Conservation (phyloP, 2,797 vertebrate genomes). For the Pagetopsis macropterus region DNA sequence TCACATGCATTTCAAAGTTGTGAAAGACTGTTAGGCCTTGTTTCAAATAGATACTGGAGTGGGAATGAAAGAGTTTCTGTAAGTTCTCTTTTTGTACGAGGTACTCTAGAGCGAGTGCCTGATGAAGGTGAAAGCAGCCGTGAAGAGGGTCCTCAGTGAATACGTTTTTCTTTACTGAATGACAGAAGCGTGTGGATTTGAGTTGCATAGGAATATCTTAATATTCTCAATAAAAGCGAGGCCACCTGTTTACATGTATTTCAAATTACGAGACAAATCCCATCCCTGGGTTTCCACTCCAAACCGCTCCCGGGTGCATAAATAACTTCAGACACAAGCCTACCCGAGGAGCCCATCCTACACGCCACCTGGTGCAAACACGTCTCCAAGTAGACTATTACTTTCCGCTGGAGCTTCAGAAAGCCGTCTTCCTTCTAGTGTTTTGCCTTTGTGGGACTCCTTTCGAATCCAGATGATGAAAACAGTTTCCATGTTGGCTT, state of each 20-base stretch:
- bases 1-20: too few species aligned
- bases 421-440: not conserved
- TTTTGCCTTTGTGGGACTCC: not conserved
- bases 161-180: too few species aligned
- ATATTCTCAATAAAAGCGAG: too few species aligned
- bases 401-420: conserved; percentile 2
- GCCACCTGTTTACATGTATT: conserved; percentile 3
- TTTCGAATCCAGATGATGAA: not conserved
- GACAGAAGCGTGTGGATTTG: too few species aligned
- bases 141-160: too few species aligned
- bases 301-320: not conserved
- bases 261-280: not conserved
- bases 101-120: too few species aligned
- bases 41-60: too few species aligned
- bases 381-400: not conserved
- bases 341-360: conserved; percentile 3
- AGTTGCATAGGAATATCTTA: too few species aligned
- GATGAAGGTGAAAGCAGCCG: too few species aligned
- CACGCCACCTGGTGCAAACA: conserved; percentile 20
- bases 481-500: not conserved
- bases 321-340: conserved; percentile 29
- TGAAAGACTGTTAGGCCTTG: too few species aligned
- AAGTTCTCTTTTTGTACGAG: too few species aligned
- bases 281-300: not conserved
- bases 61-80: too few species aligned